Conservation (phyloP, 2,797 vertebrate genomes). For the Acrossocheilus wenchowensis region DNA sequence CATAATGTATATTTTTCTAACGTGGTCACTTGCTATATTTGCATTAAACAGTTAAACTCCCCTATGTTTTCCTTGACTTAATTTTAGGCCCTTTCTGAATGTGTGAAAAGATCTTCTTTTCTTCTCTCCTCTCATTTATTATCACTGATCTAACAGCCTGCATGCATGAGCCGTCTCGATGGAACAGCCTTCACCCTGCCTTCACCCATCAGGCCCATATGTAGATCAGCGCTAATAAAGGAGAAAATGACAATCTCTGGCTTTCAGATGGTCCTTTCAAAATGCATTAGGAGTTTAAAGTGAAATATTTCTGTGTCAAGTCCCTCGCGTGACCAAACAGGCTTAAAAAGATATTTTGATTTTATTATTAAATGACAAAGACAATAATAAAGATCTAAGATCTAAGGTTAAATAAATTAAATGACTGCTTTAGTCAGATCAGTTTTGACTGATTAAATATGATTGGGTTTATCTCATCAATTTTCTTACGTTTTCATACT, state of each 20-base stretch:
- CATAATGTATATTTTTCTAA: constrained; percentile 36
- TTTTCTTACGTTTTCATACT: neutral
- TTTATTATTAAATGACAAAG: neutral
- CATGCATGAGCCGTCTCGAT: constrained; percentile 20
- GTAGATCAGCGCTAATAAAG: constrained; percentile 34
- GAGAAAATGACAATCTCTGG: constrained; percentile 12
- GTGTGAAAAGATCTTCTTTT: neutral
- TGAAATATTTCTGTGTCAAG: constrained; percentile 9
- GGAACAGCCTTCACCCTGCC: constrained; percentile 36
- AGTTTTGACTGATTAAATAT: neutral
- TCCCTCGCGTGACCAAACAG: neutral
- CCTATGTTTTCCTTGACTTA: constrained; percentile 17
- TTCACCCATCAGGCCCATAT: constrained; percentile 35
- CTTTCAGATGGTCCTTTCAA: constrained; percentile 20
- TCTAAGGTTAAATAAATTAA: neutral
- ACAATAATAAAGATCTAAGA: no score
- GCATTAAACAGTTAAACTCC: neutral
- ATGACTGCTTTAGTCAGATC: neutral
- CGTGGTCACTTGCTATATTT: neutral
- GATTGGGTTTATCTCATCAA: neutral
- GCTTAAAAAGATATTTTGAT: neutral
- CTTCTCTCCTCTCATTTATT: constrained; percentile 17
- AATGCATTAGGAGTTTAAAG: constrained; percentile 14
- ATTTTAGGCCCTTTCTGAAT: constrained; percentile 7
- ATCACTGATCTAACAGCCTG: constrained; percentile 38